Conservation (phyloP, 2,797 vertebrate species). For the Dicrostonyx torquatus region DNA sequence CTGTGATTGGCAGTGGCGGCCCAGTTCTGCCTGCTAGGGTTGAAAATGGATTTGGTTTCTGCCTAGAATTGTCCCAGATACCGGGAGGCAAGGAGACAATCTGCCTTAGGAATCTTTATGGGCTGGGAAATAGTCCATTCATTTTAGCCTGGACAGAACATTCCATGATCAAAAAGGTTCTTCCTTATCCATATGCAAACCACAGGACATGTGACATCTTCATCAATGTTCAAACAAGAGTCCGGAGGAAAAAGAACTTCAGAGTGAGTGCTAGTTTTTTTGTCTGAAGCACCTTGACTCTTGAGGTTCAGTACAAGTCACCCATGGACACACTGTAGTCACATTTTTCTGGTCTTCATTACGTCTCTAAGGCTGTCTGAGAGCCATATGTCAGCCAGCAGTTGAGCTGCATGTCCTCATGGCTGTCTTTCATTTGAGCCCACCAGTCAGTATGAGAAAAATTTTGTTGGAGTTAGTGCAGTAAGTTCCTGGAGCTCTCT, state of each 20-base stretch:
- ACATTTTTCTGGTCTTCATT: not conserved
- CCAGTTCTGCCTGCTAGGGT: not conserved
- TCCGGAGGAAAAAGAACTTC: not conserved
- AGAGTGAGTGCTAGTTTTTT: not conserved
- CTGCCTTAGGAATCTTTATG: not conserved
- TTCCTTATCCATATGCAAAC: not conserved
- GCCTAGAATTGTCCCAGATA: not conserved
- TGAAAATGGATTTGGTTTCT: constrained; percentile 36
- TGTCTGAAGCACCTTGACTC: not conserved
- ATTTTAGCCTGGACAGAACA: not conserved
- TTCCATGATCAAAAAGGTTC: constrained; percentile 27
- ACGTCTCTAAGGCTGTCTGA: not conserved
- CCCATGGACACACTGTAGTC: not conserved
- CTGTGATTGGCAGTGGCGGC: not conserved
- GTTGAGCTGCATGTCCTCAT: not conserved
- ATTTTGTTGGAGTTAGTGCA: not conserved
- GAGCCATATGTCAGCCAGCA: not conserved
- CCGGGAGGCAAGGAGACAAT: not conserved
- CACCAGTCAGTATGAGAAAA: not conserved
- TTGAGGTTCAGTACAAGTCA: not conserved
- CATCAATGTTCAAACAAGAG: not conserved
- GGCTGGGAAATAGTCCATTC: not conserved
- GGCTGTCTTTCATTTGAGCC: not conserved
- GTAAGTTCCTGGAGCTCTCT: not conserved
- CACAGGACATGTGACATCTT: not conserved